A percentile compares a stretch with the other conserved stretches of the same genome.
Evolutionary conservation across 92 coral and sea anemone genomes (phyloP).

Genomic region (Siderastrea siderea): DNA sequence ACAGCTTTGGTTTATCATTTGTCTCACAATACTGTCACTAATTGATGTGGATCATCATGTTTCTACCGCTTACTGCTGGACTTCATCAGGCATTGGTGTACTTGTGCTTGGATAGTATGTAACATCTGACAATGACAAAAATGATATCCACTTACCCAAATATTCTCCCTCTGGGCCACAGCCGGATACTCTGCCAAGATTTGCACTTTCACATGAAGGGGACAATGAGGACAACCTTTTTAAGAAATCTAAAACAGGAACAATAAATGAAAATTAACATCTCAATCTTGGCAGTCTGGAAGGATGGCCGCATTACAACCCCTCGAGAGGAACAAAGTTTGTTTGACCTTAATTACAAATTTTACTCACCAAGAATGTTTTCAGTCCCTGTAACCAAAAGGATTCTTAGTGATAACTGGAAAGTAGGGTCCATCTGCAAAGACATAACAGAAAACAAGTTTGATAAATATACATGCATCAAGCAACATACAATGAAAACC

Average conservation of each 20-base stretch:
- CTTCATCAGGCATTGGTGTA: too few relatives aligned
- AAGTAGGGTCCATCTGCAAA: constrained; percentile 85
- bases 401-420: constrained; percentile 89
- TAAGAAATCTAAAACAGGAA: constrained; percentile 43
- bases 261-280: background rate
- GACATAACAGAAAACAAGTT: background rate
- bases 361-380: constrained; percentile 79
- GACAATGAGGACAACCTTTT: constrained; percentile 11
- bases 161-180: constrained; percentile 46
- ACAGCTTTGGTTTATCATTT: too few relatives aligned
- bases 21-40: too few relatives aligned
- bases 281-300: too few relatives aligned
- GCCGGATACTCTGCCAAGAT: constrained; percentile 21
- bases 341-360: background rate
- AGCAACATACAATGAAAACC: background rate
- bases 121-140: too few relatives aligned
- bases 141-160: constrained; percentile 11
- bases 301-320: background rate
- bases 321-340: background rate
- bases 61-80: too few relatives aligned
- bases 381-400: constrained; percentile 86
- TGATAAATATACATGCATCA: background rate
- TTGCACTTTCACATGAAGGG: constrained; percentile 2
- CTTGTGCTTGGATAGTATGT: too few relatives aligned
- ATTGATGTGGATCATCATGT: too few relatives aligned